These are phyloP conservation scores for Dicrostonyx torquatus DNA, from an alignment of 2,797 vertebrate genomes.

Conservation along the genomic window DNA sequence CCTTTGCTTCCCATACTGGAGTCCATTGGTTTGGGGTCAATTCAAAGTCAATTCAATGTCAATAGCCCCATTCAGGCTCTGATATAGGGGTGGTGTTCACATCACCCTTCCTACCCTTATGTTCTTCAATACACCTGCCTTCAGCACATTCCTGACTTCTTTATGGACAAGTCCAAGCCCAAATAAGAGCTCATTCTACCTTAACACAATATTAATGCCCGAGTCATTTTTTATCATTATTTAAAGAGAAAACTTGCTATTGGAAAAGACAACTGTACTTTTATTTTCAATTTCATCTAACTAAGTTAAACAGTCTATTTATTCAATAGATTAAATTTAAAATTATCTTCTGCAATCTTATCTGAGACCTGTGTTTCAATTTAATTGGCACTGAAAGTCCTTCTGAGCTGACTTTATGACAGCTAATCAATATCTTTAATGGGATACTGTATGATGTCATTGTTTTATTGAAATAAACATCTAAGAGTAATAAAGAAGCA, in stretches of 20 bases:
- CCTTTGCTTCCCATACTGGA: conserved; percentile 55
- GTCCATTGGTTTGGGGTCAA: conserved; percentile 11
- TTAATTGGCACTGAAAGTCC: conserved; percentile 50
- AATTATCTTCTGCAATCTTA: conserved; percentile 38
- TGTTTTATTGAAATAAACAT: conserved; percentile 57
- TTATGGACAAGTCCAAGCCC: background rate
- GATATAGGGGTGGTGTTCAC: background rate
- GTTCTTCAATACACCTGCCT: background rate
- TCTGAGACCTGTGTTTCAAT: conserved; percentile 46
- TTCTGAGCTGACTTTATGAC: conserved; percentile 65
- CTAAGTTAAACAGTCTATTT: conserved; percentile 32
- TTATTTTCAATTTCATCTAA: conserved; percentile 58
- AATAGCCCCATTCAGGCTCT: conserved; percentile 52
- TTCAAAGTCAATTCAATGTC: background rate
- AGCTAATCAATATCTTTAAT: conserved; percentile 68
- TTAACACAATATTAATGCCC: background rate
- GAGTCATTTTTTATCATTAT: background rate
- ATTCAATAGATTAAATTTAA: conserved; percentile 63
- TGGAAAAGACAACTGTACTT: background rate
- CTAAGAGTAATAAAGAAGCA: background rate
- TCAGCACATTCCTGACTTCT: background rate
- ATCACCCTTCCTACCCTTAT: fast-evolving
- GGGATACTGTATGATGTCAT: conserved; percentile 33
- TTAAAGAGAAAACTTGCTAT: conserved; percentile 5
- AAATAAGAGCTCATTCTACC: background rate